Evolutionary conservation across 2,113 vertebrate genomes (phyloP).

Genomic region (Delphinapterus leucas): DNA sequence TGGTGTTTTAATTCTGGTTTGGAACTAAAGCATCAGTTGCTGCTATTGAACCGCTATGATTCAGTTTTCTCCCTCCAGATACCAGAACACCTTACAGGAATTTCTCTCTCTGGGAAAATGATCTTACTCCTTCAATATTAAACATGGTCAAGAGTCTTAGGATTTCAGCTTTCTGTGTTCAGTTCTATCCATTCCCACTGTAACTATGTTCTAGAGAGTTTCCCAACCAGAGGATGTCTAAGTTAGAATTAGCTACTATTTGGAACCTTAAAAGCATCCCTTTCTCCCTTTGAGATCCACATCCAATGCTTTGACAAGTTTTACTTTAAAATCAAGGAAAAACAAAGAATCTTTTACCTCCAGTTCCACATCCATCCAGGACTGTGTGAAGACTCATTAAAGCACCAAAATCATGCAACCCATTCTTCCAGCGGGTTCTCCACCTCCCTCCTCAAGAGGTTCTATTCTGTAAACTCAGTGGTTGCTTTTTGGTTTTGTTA

Average conservation of each 20-base stretch:
- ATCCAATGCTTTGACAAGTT: background rate
- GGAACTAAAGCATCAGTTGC: background rate
- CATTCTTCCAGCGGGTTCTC: background rate
- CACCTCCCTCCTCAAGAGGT: background rate
- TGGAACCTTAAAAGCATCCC: background rate
- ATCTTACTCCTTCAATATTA: background rate
- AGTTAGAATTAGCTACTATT: background rate
- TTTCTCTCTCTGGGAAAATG: background rate
- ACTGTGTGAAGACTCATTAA: background rate
- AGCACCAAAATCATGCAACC: background rate
- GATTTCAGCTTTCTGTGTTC: background rate
- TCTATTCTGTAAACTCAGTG: background rate
- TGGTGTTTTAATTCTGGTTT: background rate
- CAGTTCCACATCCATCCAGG: background rate
- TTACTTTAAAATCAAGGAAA: background rate
- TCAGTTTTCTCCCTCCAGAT: background rate
- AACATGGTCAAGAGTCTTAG: background rate
- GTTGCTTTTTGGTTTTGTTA: background rate
- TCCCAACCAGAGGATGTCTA: background rate
- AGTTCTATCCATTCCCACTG: background rate
- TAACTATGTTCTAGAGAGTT: background rate
- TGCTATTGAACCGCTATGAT: background rate
- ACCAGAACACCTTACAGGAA: background rate
- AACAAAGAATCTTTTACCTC: background rate
- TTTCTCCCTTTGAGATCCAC: background rate